Conservation (phyloP, 2,797 vertebrate genomes). For the Dromococcyx pavoninus region DNA sequence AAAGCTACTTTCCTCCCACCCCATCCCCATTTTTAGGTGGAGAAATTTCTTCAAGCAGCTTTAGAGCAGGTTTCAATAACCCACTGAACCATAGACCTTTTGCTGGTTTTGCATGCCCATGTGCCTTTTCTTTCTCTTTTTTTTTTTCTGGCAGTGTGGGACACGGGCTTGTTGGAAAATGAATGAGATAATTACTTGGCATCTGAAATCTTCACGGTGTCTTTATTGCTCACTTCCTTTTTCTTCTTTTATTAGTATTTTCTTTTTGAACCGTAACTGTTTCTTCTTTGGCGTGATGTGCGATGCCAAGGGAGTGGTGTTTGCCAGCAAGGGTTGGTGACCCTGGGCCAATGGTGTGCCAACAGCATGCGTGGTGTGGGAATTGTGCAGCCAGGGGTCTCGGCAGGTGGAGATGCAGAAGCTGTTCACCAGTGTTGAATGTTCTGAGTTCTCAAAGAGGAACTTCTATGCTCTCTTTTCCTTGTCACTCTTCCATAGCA, state of each 20-base stretch:
- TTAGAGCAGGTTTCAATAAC: neutral
- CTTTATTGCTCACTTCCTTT: neutral
- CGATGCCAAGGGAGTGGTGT: neutral
- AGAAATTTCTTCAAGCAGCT: neutral
- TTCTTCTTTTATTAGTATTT: neutral
- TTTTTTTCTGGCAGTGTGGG: neutral
- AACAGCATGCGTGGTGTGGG: fast-evolving
- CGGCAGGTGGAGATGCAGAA: fast-evolving
- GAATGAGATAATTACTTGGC: neutral
- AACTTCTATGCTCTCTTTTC: neutral
- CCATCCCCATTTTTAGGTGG: neutral
- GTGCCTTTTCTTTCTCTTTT: neutral
- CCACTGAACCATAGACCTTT: fast-evolving
- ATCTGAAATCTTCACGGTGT: neutral
- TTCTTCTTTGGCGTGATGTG: neutral
- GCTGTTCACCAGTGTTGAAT: neutral
- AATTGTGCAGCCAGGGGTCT: neutral
- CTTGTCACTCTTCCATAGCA: too few species aligned
- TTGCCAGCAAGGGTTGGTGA: neutral
- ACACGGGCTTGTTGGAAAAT: neutral
- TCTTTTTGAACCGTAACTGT: neutral
- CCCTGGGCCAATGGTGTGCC: fast-evolving
- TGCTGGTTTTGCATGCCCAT: neutral
- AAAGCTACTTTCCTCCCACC: neutral
- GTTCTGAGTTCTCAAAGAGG: neutral